Base-by-base conservation (phyloP, 2,888 invertebrate genomes). In the Cryptosula pallasiana region DNA sequence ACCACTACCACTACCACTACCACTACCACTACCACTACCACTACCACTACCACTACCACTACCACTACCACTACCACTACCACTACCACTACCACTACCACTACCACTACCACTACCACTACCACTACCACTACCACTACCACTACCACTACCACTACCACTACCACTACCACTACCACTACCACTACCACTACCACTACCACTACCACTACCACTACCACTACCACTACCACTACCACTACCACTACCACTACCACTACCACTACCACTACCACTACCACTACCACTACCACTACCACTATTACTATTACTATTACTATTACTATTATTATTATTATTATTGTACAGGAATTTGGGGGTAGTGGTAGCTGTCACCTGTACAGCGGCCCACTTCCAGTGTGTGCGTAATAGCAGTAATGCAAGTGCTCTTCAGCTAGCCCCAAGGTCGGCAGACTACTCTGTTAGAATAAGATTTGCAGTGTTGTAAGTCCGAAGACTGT, bases 31-130 rank as follows among this genome's bases (percentile, higher is more conserved):
- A 25, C 63, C 25, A 63, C 63, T 63, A 25, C 63, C 25, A 25
- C 63, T 63, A 63, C 63, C 25, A 25, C 63, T 63, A 25, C 63
- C 25, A 63, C 63, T 63, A 63, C 63, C 25, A n/a, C 63, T 63
- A 63, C 63, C 25, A 25, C 63, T 63, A 25, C 63, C 54, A 54
- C 54, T 54, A 54, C 54, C 54, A 54, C 54, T 54, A 54, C 54
- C 54, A 54, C 54, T 63, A 63, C 63, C 25, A n/a, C 63, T 63
- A 63, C 63, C 25, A 25, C 63, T 63, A 25, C 63, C 25, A 25
- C 63, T 63, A 25, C 63, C 25, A 63, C 63, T 63, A 25, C 63
- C 25, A 63, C 63, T 63, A 25, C 63, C 25, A 25, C 63, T 63
- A 63, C 63, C 25, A 25, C 63, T 63, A 25, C 63, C 25, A 63